These are phyloP conservation scores for Parauchenoglanis ngamensis DNA, from an alignment of 2,797 vertebrate genomes.

Conservation along the genomic window DNA sequence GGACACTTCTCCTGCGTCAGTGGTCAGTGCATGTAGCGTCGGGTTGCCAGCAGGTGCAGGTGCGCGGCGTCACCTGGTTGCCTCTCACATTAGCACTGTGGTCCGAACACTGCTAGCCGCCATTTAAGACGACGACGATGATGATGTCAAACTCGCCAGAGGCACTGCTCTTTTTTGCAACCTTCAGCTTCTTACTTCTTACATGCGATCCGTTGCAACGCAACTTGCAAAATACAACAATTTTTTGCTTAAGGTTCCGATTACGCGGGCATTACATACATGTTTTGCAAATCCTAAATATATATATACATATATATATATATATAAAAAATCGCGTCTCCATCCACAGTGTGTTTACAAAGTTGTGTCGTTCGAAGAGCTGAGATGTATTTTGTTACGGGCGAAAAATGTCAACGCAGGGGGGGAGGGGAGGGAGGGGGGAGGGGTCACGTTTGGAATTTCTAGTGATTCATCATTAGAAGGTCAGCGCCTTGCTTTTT, in stretches of 20 bases:
- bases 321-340: conserved; percentile 11
- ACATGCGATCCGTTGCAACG: conserved; percentile 20
- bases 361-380: conserved; percentile 19
- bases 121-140: conserved; percentile 65
- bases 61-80: conserved; percentile 76
- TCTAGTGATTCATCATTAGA: conserved; percentile 16
- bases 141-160: conserved; percentile 79
- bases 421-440: neutral
- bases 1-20: conserved; percentile 70
- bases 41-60: conserved; percentile 69
- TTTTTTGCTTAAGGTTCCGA: conserved; percentile 50
- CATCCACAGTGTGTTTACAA: conserved; percentile 52
- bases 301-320: neutral
- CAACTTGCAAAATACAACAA: neutral
- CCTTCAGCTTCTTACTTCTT: conserved; percentile 53
- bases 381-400: conserved; percentile 34
- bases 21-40: conserved; percentile 78
- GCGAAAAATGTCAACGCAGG: neutral
- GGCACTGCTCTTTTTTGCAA: conserved; percentile 58
- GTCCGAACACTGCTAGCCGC: conserved; percentile 72
- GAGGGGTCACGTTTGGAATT: neutral
- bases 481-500: conserved; percentile 23
- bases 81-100: conserved; percentile 79
- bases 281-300: conserved; percentile 63
- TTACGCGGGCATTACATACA: conserved; percentile 72